Evolutionary conservation across 37 sponge, comb jelly and placozoan species (phyloP).

Genomic region (Lycopodina hypogea): DNA sequence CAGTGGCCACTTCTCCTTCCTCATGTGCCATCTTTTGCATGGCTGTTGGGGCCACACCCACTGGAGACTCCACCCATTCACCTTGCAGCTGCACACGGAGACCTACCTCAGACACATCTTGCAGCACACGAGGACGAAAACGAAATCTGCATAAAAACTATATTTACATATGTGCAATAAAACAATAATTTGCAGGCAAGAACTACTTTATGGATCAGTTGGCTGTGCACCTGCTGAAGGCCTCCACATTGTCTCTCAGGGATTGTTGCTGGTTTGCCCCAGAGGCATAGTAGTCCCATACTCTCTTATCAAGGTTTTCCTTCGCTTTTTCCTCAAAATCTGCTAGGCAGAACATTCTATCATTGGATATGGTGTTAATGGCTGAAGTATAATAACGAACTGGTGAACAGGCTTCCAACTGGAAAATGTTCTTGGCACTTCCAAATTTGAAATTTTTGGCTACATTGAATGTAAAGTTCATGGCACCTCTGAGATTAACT

Average conservation of each 20-base stretch:
- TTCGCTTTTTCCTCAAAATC: constrained; percentile 71
- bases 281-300: constrained; percentile 78
- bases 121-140: constrained; percentile 69
- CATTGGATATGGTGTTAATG: no score
- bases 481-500: no score
- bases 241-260: constrained; percentile 79
- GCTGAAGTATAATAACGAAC: constrained; percentile 37
- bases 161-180: neutral
- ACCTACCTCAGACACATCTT: constrained; percentile 64
- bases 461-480: no score
- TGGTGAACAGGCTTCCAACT: constrained; percentile 13
- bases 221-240: constrained; percentile 63
- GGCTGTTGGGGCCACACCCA: constrained; percentile 89
- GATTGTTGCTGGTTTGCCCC: constrained; percentile 82
- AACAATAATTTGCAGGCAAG: no score
- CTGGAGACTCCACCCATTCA: constrained; percentile 64
- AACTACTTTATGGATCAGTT: neutral
- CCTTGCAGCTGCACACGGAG: constrained; percentile 53
- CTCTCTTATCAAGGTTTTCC: constrained; percentile 51
- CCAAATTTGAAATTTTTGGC: neutral
- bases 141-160: constrained; percentile 42
- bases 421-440: neutral
- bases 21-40: constrained; percentile 86
- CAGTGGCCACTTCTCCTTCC: constrained; percentile 86
- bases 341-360: constrained; percentile 49